Conservation (phyloP, 2,797 vertebrate species). For the Orientallactaga sibirica region DNA sequence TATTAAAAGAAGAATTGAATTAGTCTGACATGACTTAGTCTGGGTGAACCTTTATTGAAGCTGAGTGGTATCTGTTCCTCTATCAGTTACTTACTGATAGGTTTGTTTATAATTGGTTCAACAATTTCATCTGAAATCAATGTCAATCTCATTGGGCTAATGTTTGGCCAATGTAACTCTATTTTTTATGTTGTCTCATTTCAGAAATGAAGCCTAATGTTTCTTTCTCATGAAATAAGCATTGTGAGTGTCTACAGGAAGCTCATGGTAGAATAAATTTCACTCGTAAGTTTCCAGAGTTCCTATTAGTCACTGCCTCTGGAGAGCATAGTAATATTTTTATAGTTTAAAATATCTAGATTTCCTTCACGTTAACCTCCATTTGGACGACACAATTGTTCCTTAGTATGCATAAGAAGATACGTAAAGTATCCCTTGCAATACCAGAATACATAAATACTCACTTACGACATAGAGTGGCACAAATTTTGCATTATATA, state of each 20-base stretch:
- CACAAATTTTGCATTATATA: background rate
- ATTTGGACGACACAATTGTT: background rate
- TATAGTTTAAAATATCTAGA: background rate
- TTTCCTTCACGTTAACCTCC: background rate
- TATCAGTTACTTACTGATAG: conserved; percentile 62
- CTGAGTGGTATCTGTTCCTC: conserved; percentile 15
- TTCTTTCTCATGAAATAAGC: background rate
- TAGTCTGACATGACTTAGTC: conserved; percentile 63
- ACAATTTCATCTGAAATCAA: conserved; percentile 74
- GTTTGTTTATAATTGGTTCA: conserved; percentile 64
- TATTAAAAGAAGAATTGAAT: conserved; percentile 74
- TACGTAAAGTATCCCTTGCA: background rate
- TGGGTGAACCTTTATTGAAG: conserved; percentile 56
- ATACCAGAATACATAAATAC: background rate
- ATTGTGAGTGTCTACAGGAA: background rate
- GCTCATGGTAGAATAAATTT: background rate
- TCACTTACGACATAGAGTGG: background rate
- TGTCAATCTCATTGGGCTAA: conserved; percentile 51
- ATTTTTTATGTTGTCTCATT: background rate
- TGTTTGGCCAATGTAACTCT: background rate
- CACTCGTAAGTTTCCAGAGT: background rate
- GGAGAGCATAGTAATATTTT: background rate
- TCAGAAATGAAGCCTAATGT: background rate
- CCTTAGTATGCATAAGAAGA: too few species aligned
- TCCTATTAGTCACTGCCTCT: background rate